A percentile compares a stretch with the other conserved stretches of the same genome.
Evolutionary conservation across 2,888 invertebrate species (phyloP).

Genomic region (Drosophila incognita): DNA sequence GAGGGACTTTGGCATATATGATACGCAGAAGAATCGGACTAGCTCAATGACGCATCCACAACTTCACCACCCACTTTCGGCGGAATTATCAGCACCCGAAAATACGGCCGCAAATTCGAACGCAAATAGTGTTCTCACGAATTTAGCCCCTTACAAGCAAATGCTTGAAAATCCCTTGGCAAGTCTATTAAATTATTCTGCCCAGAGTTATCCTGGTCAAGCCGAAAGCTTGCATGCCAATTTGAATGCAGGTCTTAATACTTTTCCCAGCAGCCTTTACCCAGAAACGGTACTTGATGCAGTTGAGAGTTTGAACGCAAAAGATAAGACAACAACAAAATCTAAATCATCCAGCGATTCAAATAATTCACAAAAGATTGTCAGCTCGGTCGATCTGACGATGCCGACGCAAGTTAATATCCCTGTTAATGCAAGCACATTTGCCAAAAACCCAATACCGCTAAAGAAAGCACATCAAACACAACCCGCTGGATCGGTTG

Average conservation of each 20-base stretch:
- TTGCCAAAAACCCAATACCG: conserved; percentile 6
- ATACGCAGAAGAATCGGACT: conserved; percentile 33
- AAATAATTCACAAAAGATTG: conserved; percentile 15
- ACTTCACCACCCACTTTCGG: conserved; percentile 29
- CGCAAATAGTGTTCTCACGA: conserved; percentile 33
- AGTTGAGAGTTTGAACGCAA: conserved; percentile 23
- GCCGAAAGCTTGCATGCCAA: conserved; percentile 27
- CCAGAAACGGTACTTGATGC: conserved; percentile 25
- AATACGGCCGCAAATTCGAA: conserved; percentile 20
- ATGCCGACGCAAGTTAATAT: conserved; percentile 5
- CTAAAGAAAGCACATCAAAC: conserved; percentile 7
- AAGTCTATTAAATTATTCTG: conserved; percentile 38
- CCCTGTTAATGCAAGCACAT: not conserved
- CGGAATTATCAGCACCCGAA: conserved; percentile 26
- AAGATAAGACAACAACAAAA: conserved; percentile 29
- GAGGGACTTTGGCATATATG: conserved; percentile 44
- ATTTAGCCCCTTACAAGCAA: conserved; percentile 51
- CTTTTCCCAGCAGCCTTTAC: conserved; percentile 22
- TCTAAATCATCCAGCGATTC: conserved; percentile 17
- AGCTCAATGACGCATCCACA: conserved; percentile 24
- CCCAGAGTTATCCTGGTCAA: conserved; percentile 35
- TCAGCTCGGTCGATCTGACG: conserved; percentile 45
- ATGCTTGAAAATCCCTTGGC: conserved; percentile 56
- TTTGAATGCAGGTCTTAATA: conserved; percentile 9
- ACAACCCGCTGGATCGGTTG: conserved; percentile 24